These are phyloP conservation scores for Scolopax bukidnonensis DNA, from an alignment of 2,797 vertebrate genomes.

Conservation along the genomic window DNA sequence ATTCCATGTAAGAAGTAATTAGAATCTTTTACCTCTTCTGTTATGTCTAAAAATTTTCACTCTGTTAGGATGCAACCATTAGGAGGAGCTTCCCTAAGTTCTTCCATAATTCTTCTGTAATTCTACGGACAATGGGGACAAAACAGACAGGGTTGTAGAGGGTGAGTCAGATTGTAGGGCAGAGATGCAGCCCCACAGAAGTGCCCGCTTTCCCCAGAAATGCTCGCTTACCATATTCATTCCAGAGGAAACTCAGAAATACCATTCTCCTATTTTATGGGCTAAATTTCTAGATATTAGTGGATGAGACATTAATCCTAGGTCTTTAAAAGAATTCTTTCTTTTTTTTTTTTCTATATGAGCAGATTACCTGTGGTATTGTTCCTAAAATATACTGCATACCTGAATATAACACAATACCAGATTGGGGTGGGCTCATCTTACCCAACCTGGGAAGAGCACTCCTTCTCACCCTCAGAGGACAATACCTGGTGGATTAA, in stretches of 20 bases:
- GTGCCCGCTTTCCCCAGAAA: background rate
- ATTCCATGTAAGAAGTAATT: background rate
- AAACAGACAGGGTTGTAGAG: background rate
- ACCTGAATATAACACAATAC: background rate
- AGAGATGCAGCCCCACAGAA: background rate
- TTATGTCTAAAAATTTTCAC: background rate
- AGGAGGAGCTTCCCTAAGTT: background rate
- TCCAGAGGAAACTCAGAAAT: background rate
- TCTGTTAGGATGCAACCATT: background rate
- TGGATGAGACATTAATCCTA: background rate
- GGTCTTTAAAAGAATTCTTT: background rate
- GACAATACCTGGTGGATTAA: background rate
- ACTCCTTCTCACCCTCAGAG: background rate
- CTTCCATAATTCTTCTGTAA: background rate
- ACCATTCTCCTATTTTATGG: fast-evolving
- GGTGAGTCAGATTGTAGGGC: background rate
- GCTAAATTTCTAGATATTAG: background rate
- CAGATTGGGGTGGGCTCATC: background rate
- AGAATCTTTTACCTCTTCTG: background rate
- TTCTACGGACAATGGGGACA: background rate
- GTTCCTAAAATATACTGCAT: background rate
- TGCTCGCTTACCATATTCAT: background rate
- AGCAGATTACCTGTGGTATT: background rate
- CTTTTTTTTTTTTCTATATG: background rate
- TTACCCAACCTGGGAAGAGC: fast-evolving